Percentiles rank a stretch among this genome's conserved stretches.
These are phyloP conservation scores for Semnornis frantzii DNA, from an alignment of 2,113 vertebrate species.

Conservation along the genomic window DNA sequence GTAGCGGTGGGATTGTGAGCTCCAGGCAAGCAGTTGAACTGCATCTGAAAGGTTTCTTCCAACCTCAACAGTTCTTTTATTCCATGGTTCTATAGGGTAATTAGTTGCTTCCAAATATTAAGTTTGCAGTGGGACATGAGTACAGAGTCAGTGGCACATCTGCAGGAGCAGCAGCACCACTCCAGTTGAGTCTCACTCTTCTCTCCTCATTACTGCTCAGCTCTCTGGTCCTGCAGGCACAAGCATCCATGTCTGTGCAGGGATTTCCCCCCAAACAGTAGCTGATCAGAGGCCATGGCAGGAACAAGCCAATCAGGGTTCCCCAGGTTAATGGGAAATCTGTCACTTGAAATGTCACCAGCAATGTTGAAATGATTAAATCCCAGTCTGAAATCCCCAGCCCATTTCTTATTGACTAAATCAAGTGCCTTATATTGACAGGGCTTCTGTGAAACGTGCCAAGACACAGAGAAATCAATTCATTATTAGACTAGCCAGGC, in stretches of 20 bases:
- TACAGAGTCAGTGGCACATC: accelerated
- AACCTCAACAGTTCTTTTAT: no score
- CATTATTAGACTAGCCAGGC: neutral
- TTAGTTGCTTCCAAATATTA: neutral
- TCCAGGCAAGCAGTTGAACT: no score
- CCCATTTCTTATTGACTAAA: slow-evolving; percentile 22
- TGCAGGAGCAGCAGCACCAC: neutral
- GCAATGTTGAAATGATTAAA: neutral
- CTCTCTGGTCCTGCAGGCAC: neutral
- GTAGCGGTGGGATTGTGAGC: no score
- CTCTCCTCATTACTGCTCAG: neutral
- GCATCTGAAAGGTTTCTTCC: no score
- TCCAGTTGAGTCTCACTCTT: accelerated
- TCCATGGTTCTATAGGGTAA: neutral
- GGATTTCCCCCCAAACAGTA: neutral
- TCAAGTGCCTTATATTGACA: neutral
- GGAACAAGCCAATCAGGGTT: neutral
- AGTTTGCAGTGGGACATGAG: neutral
- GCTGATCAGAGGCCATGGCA: neutral
- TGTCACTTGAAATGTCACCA: slow-evolving; percentile 1
- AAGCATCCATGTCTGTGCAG: neutral
- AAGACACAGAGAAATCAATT: slow-evolving; percentile 12
- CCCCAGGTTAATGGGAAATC: slow-evolving; percentile 14
- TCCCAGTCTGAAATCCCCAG: neutral
- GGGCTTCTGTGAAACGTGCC: neutral